A percentile compares a stretch with the other conserved stretches of the same genome.
Evolutionary conservation across 2,888 invertebrate genomes (phyloP).

Genomic region (Drosophila pseudotakahashii): DNA sequence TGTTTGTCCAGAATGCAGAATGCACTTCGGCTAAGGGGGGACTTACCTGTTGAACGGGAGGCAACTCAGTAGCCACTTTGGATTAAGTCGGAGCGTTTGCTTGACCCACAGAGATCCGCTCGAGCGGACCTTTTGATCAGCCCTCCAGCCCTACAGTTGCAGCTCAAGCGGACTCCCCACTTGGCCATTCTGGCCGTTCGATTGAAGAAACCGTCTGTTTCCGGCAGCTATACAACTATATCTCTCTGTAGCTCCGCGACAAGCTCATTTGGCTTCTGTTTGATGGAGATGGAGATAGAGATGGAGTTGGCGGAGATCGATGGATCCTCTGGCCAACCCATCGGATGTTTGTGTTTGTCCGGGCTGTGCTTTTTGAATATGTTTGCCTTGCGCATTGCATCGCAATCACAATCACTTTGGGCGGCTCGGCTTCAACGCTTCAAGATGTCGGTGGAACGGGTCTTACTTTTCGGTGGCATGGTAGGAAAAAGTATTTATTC

Average conservation of each 20-base stretch:
- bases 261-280: slow-evolving; percentile 80
- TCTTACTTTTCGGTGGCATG: background rate
- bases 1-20: slow-evolving; percentile 61
- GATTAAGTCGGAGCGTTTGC: slow-evolving; percentile 72
- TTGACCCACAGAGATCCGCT: slow-evolving; percentile 69
- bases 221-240: slow-evolving; percentile 44
- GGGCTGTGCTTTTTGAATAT: slow-evolving; percentile 64
- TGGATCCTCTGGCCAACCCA: slow-evolving; percentile 20
- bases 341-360: slow-evolving; percentile 75
- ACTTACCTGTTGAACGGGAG: slow-evolving; percentile 51
- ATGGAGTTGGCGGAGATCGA: background rate
- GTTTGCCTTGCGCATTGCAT: slow-evolving; percentile 62
- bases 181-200: slow-evolving; percentile 45
- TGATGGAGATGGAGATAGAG: slow-evolving; percentile 36
- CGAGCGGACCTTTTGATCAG: slow-evolving; percentile 65
- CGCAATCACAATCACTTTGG: slow-evolving; percentile 66
- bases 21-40: slow-evolving; percentile 23
- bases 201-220: slow-evolving; percentile 64
- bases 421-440: slow-evolving; percentile 49
- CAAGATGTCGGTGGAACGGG: slow-evolving; percentile 3
- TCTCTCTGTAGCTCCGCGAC: slow-evolving; percentile 32
- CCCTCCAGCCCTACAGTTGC: slow-evolving; percentile 66
- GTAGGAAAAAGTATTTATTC: no score
- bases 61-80: slow-evolving; percentile 78
- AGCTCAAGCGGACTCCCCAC: slow-evolving; percentile 61